Evolutionary conservation across 1,140 invertebrate genomes (phyloP).

Genomic region (Penaeus chinensis): DNA sequence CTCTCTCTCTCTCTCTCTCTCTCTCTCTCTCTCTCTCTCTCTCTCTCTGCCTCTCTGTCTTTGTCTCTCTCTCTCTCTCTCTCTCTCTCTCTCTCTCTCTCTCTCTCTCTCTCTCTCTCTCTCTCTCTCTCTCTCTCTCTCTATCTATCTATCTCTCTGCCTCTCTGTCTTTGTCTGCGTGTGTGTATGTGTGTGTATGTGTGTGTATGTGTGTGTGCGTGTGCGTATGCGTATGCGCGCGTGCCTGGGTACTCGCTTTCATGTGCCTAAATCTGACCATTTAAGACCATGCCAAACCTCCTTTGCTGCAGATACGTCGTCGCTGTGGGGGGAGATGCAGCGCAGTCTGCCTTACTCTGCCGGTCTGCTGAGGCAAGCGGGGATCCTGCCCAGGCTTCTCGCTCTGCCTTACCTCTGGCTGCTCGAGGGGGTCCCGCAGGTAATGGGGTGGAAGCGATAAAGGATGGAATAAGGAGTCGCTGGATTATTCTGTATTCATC

Average conservation of each 20-base stretch:
- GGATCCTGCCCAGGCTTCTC: conserved; percentile 15
- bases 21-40: too few species aligned
- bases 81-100: too few species aligned
- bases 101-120: too few species aligned
- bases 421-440: not conserved
- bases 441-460: not conserved
- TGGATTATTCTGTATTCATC: too few species aligned
- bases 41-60: too few species aligned
- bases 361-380: not conserved
- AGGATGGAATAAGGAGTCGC: not conserved
- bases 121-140: too few species aligned
- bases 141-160: too few species aligned
- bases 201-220: not conserved
- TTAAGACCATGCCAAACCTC: too few species aligned
- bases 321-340: not conserved
- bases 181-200: not conserved
- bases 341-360: not conserved
- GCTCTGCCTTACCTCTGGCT: conserved; percentile 30
- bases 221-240: not conserved
- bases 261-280: not conserved
- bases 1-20: too few species aligned
- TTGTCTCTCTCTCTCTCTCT: too few species aligned
- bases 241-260: not conserved
- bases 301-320: not conserved
- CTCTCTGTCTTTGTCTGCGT: not conserved